Evolutionary conservation across 2,113 vertebrate species (phyloP).

Genomic region (Jacana jacana): DNA sequence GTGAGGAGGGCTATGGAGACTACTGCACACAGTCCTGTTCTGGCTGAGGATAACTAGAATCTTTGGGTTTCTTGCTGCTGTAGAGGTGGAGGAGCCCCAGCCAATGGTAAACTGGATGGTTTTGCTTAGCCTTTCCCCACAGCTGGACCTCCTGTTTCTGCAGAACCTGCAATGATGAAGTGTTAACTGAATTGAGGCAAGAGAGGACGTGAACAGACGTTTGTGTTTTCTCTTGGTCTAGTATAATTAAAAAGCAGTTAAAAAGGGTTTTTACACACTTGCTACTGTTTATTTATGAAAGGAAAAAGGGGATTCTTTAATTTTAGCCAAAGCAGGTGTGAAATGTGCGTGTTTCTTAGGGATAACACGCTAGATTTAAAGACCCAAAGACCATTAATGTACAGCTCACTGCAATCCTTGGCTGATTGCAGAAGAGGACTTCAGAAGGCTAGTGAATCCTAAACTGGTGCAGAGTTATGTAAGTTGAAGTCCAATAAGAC

Average conservation of each 20-base stretch:
- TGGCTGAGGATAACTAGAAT: background rate
- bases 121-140: background rate
- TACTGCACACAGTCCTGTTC: background rate
- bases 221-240: background rate
- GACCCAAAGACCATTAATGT: background rate
- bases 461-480: background rate
- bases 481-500: background rate
- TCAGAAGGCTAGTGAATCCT: background rate
- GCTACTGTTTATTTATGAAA: background rate
- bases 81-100: background rate
- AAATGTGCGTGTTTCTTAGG: rapidly evolving
- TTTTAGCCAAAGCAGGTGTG: background rate
- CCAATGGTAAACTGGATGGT: background rate
- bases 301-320: background rate
- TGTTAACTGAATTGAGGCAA: background rate
- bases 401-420: background rate
- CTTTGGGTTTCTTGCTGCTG: background rate
- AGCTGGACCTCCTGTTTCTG: background rate
- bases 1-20: background rate
- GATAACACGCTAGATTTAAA: background rate
- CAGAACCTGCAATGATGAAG: background rate
- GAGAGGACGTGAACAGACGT: background rate
- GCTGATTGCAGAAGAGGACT: background rate
- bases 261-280: background rate
- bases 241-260: background rate